These are phyloP conservation scores for Pomatorhinus ruficollis DNA, from an alignment of 2,113 vertebrate species.

Conservation along the genomic window DNA sequence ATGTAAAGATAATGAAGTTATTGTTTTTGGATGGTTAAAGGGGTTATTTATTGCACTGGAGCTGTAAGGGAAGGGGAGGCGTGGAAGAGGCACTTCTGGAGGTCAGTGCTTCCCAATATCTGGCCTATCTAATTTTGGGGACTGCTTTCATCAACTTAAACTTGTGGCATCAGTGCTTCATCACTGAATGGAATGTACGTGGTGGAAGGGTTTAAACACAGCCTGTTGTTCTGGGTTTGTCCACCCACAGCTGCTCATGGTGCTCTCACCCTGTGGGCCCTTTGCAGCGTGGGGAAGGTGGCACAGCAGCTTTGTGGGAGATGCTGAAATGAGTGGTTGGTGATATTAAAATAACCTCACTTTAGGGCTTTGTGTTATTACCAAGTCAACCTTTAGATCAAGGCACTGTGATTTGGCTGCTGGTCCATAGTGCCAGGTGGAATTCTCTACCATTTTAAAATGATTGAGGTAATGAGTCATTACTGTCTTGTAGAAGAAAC, in stretches of 20 bases:
- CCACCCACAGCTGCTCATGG: fast-evolving
- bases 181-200: fast-evolving
- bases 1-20: fast-evolving
- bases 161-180: fast-evolving
- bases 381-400: neutral
- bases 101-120: fast-evolving
- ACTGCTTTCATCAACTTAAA: fast-evolving
- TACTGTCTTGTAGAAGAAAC: neutral
- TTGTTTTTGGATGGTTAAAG: fast-evolving
- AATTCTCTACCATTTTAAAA: neutral
- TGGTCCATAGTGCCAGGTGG: neutral
- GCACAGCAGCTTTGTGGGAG: neutral
- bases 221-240: neutral
- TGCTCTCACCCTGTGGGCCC: neutral
- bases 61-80: neutral
- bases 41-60: fast-evolving
- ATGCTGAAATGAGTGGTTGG: neutral
- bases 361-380: neutral
- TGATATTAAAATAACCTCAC: neutral
- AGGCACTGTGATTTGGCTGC: neutral
- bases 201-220: neutral
- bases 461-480: neutral
- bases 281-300: fast-evolving
- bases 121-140: neutral
- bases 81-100: neutral